These are phyloP conservation scores for Schrankia costaestrigalis DNA, from an alignment of 2,888 invertebrate genomes.

Conservation along the genomic window DNA sequence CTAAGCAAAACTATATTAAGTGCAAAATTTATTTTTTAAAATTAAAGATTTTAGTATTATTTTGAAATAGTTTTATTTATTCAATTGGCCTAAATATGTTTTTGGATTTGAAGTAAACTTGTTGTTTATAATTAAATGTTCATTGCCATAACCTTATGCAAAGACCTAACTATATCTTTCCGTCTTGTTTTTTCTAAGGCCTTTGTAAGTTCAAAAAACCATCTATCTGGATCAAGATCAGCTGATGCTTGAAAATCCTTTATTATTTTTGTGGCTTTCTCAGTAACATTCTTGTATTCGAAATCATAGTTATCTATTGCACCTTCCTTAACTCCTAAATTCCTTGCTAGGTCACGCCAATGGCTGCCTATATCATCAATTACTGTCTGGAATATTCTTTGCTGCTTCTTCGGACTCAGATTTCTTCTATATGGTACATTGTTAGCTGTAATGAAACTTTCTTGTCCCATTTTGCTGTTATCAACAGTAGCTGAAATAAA, in stretches of 20 bases:
- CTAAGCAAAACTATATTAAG: too few relatives aligned
- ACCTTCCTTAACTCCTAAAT: slow-evolving; percentile 56
- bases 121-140: slow-evolving; percentile 49
- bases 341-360: slow-evolving; percentile 65
- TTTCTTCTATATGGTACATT: slow-evolving; percentile 33
- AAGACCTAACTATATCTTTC: slow-evolving; percentile 52
- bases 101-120: too few relatives aligned
- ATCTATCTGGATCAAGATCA: slow-evolving; percentile 55
- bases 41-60: too few relatives aligned
- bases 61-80: too few relatives aligned
- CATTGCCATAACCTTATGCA: slow-evolving; percentile 64
- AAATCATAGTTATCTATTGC: slow-evolving; percentile 59
- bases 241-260: slow-evolving; percentile 40
- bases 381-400: slow-evolving; percentile 54
- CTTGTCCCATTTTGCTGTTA: slow-evolving; percentile 21
- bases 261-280: slow-evolving; percentile 54
- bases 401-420: slow-evolving; percentile 45
- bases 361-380: slow-evolving; percentile 56
- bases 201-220: slow-evolving; percentile 62
- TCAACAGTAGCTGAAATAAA: slow-evolving; percentile 33
- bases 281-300: slow-evolving; percentile 32
- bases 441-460: slow-evolving; percentile 22
- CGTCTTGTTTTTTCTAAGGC: slow-evolving; percentile 60
- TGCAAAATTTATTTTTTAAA: too few relatives aligned
- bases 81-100: too few relatives aligned